phyloP scores from a whole-genome alignment of 2,797 vertebrate species.

The Denticeps clupeoides region DNA sequence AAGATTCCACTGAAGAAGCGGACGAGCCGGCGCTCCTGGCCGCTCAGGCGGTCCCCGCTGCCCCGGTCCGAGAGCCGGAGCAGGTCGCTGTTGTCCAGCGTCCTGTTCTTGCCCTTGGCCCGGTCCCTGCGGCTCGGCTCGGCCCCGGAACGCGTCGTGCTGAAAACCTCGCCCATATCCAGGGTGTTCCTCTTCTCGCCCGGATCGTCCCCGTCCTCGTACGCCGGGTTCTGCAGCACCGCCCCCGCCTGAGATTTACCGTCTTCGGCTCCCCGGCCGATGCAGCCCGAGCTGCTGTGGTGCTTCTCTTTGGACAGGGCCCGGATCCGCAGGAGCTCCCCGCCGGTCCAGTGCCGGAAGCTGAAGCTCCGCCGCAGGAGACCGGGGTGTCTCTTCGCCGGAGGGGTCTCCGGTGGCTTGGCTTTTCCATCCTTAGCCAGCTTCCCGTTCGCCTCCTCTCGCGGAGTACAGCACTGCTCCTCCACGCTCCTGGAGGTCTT shows the following conservation, averaged over 20 bases:
- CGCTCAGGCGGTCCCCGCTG: conserved; percentile 34
- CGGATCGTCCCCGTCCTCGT: neutral
- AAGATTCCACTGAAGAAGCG: conserved; percentile 90
- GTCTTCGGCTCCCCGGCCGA: conserved; percentile 18
- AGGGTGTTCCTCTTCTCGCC: conserved; percentile 61
- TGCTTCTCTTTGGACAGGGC: conserved; percentile 60
- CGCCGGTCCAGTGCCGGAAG: conserved; percentile 73
- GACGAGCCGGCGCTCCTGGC: conserved; percentile 64
- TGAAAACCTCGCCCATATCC: conserved; percentile 69
- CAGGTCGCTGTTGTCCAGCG: conserved; percentile 85
- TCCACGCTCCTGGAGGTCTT: conserved; percentile 49
- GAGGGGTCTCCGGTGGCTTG: conserved; percentile 24
- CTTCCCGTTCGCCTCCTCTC: conserved; percentile 39
- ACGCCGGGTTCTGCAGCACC: conserved; percentile 18
- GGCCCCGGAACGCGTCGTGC: conserved; percentile 52
- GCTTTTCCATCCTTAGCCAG: neutral
- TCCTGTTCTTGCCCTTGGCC: conserved; percentile 73
- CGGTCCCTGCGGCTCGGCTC: conserved; percentile 67
- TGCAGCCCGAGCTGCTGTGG: conserved; percentile 73
- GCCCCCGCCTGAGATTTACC: conserved; percentile 3
- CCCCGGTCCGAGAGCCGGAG: conserved; percentile 58
- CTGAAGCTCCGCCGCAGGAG: conserved; percentile 77
- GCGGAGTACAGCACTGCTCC: conserved; percentile 26
- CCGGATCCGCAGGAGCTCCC: conserved; percentile 51
- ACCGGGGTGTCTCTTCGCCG: conserved; percentile 43